Evolutionary conservation across 2,113 vertebrate species (phyloP), one percentile per base, ranked within the genome.

Genomic region (Stigmatopora argus): DNA sequence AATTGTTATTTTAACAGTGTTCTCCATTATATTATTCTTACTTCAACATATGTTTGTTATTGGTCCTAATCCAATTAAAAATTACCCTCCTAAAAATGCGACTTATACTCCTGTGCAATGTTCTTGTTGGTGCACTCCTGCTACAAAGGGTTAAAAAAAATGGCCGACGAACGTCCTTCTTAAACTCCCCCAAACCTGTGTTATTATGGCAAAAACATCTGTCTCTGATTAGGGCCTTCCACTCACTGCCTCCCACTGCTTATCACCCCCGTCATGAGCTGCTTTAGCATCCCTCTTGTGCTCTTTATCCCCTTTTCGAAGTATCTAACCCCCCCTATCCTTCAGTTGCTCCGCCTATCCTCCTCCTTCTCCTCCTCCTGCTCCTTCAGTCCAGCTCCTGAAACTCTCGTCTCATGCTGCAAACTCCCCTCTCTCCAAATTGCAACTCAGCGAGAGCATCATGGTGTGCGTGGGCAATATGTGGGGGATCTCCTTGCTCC

Each of bases 161-260:
- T 31, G 26, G 1, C 19, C 11, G 61, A 58, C 7, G n/a, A 4
- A 5, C 19, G 46, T 15, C 57, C 44, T 4, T 31, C 35, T 65
- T 52, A 17, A 5, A 0, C 15, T 5, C 26, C 49, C 18, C 64
- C 44, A 69, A 67, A 64, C 26, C 77, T 62, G 53, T 48, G 49
- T 68, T 78, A 72, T 64, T 82, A 70, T 66, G 3, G 57, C 57
- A 62, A 34, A 65, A 83, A 84, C 89, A 90, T 89, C 89, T 89
- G 87, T 72, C 53, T 82, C 12, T 72, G 74, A 87, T 90, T 85
- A 88, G 74, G 82, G 64, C 62, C 65, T 65, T 77, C 45, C 46
- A 18, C 52, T 58, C 55, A 65, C 62, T 70, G n/a, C 52, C 62
- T 70, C 67, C 70, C 52, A 49, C 23, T 53, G 18, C 10, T 72